Evolutionary conservation across 2,888 invertebrate genomes (phyloP), one percentile per base, ranked within the genome.

Genomic region (Brachyptera putata): DNA sequence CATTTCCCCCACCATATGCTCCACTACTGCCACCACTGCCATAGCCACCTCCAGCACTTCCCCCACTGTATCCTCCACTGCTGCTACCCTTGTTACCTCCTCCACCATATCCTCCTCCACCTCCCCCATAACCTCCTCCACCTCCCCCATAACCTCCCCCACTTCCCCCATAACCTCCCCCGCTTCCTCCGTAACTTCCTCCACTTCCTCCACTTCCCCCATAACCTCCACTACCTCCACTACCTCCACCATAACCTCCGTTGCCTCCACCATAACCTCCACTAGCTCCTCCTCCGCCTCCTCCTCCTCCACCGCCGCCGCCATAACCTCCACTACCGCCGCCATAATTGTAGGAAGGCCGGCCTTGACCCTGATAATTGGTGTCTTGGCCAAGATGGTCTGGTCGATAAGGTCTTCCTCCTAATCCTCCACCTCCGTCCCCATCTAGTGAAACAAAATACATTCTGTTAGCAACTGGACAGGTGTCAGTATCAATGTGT

Each of bases 311-410:
- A 39, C 72, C 3, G 14, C 55, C 50, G 2, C 48, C 59, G 1
- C 21, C 34, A 2, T 57, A 60, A 2, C 53, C 56, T 14, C 57
- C 56, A n/a, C n/a, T n/a, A 7, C 60, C 61, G n/a, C 60, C 50
- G 11, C 60, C 48, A 66, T 16, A 68, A 66, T n/a, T 65, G 64
- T 63, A 67, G 26, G 74, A 75, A n/a, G 76, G 76, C 66, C 75
- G 69, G 2, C 76, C 76, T 62, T 68, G 70, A 3, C 70, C 69
- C 34, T 68, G 68, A 59, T 73, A 75, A 63, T 74, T 76, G 5
- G 77, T 76, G 58, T 77, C 78, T 65, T 77, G 76, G 2, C 77
- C 78, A 24, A 77, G 64, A 16, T 77, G 76, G 70, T 78, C 78
- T 1, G 78, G 77, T 62, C 77, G 70, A 61, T 73, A 73, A 24